A percentile compares a stretch with the other conserved stretches of the same genome.
These are phyloP conservation scores for Hemibagrus guttatus DNA, from an alignment of 2,797 vertebrate species.

Conservation along the genomic window DNA sequence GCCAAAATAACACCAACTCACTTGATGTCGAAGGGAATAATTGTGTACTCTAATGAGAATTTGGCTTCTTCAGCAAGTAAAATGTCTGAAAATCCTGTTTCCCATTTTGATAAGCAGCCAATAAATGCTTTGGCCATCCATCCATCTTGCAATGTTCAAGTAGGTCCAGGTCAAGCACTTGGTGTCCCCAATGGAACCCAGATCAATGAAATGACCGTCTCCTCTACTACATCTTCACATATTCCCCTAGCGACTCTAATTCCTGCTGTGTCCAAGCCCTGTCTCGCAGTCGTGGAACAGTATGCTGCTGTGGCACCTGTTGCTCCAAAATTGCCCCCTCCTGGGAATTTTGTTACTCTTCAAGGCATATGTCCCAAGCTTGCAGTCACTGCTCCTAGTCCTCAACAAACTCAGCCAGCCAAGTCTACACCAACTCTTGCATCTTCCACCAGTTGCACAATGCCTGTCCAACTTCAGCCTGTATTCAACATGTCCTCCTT, in stretches of 20 bases:
- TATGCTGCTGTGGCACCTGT: slow-evolving; percentile 67
- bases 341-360: slow-evolving; percentile 79
- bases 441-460: slow-evolving; percentile 61
- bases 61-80: slow-evolving; percentile 81
- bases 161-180: slow-evolving; percentile 43
- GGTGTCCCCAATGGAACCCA: slow-evolving; percentile 44
- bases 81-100: slow-evolving; percentile 75
- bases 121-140: slow-evolving; percentile 86
- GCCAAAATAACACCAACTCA: slow-evolving; percentile 88
- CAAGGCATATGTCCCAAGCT: slow-evolving; percentile 68
- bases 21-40: slow-evolving; percentile 89
- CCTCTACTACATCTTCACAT: slow-evolving; percentile 74
- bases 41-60: slow-evolving; percentile 90
- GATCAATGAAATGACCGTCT: slow-evolving; percentile 67
- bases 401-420: slow-evolving; percentile 65
- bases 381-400: slow-evolving; percentile 65
- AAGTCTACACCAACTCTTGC: slow-evolving; percentile 60
- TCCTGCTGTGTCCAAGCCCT: slow-evolving; percentile 71
- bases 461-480: slow-evolving; percentile 58
- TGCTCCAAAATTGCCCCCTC: slow-evolving; percentile 66
- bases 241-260: slow-evolving; percentile 74
- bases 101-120: slow-evolving; percentile 81
- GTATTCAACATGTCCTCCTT: slow-evolving; percentile 60
- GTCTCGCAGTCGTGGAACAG: slow-evolving; percentile 75
- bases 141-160: slow-evolving; percentile 80